These are phyloP conservation scores for Batillaria attramentaria DNA, from an alignment of 1,140 invertebrate species.

Conservation along the genomic window DNA sequence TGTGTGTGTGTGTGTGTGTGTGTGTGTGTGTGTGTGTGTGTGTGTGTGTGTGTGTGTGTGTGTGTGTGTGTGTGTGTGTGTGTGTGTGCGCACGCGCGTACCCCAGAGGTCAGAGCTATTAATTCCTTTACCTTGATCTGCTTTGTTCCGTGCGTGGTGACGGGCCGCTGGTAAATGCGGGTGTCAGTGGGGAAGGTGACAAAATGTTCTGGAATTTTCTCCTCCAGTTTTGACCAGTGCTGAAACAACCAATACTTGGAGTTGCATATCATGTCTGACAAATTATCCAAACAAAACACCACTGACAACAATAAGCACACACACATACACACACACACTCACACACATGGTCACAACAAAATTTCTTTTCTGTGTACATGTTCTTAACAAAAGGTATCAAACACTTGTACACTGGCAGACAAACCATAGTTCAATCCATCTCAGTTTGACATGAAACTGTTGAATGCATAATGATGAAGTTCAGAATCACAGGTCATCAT, in stretches of 20 bases:
- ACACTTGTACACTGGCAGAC: too few species aligned
- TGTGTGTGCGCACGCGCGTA: not conserved
- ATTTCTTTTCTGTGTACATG: too few species aligned
- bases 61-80: constrained; percentile 8
- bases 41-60: too few species aligned
- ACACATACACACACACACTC: not conserved
- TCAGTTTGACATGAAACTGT: too few species aligned
- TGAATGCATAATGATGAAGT: too few species aligned
- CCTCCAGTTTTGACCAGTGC: constrained; percentile 60
- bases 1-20: too few species aligned
- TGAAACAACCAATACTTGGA: constrained; percentile 40
- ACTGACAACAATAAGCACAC: too few species aligned
- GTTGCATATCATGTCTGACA: not conserved
- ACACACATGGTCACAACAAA: not conserved
- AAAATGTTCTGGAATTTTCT: constrained; percentile 61
- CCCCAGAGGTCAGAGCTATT: not conserved
- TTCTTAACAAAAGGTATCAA: too few species aligned
- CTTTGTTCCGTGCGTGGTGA: constrained; percentile 63
- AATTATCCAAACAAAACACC: not conserved
- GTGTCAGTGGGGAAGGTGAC: constrained; percentile 69
- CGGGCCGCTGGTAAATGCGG: constrained; percentile 62
- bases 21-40: too few species aligned
- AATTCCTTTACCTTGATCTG: constrained; percentile 60
- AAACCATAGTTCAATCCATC: not conserved
- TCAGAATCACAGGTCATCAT: too few species aligned